Evolutionary conservation across 2,888 invertebrate species (phyloP).

Genomic region (Lycocerus yunnanus): DNA sequence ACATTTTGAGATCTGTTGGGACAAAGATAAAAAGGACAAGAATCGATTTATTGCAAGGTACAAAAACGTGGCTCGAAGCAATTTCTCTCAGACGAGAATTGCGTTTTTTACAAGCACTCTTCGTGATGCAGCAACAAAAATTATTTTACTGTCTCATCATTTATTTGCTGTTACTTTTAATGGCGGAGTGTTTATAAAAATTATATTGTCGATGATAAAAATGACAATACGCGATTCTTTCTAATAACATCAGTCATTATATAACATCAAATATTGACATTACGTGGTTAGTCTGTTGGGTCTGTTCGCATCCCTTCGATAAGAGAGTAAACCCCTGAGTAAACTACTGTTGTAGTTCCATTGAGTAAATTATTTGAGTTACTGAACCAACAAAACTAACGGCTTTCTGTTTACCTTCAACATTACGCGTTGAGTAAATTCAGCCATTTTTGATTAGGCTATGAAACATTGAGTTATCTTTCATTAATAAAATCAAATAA

Average conservation of each 20-base stretch:
- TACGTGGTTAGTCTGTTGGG: constrained; percentile 41
- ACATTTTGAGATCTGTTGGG: constrained; percentile 5
- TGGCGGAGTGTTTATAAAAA: background rate
- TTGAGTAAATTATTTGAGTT: constrained; percentile 58
- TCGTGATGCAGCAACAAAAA: background rate
- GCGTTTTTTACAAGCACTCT: constrained; percentile 2
- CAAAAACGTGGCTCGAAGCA: constrained; percentile 8
- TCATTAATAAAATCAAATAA: background rate
- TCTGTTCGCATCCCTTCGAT: constrained; percentile 33
- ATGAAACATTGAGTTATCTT: constrained; percentile 33
- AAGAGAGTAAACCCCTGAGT: constrained; percentile 45
- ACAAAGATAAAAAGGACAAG: constrained; percentile 13
- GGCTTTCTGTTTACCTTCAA: constrained; percentile 53
- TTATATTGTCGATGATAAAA: background rate
- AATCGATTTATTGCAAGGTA: constrained; percentile 15
- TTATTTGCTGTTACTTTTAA: background rate
- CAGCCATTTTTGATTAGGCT: constrained; percentile 46
- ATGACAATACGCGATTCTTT: constrained; percentile 7
- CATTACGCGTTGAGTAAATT: constrained; percentile 57
- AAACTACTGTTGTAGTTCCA: constrained; percentile 54
- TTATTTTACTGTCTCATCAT: background rate
- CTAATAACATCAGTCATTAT: constrained; percentile 51
- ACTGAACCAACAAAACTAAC: constrained; percentile 58
- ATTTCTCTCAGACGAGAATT: constrained; percentile 1
- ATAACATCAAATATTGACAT: constrained; percentile 55